Evolutionary conservation across 1,140 invertebrate genomes (phyloP).

Genomic region (Melipona quadrifasciata): DNA sequence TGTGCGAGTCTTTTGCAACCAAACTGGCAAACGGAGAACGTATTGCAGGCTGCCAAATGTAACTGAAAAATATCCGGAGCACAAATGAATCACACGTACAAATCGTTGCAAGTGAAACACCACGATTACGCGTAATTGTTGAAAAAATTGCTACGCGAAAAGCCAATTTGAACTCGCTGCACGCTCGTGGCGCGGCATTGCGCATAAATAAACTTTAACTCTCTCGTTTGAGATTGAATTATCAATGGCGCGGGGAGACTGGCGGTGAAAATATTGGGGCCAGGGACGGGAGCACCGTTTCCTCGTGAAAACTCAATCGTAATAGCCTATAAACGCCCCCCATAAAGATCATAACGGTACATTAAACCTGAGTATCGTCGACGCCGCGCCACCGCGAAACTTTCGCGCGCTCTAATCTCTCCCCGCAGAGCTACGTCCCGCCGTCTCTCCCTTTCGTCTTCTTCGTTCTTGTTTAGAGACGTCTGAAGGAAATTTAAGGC

Average conservation of each 20-base stretch:
- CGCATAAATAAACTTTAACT: background rate
- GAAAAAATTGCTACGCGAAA: too few relatives aligned
- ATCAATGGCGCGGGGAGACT: background rate
- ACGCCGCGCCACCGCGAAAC: slow-evolving; percentile 37
- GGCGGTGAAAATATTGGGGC: background rate
- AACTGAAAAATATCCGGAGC: too few relatives aligned
- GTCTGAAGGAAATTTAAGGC: slow-evolving; percentile 50
- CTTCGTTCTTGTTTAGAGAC: slow-evolving; percentile 9
- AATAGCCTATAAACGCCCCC: slow-evolving; percentile 75
- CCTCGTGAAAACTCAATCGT: slow-evolving; percentile 75
- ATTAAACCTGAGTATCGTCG: slow-evolving; percentile 75
- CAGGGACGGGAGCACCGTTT: slow-evolving; percentile 41
- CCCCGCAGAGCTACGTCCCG: slow-evolving; percentile 11
- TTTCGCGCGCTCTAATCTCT: slow-evolving; percentile 56
- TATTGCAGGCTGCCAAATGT: too few relatives aligned
- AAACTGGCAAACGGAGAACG: too few relatives aligned
- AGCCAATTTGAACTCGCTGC: too few relatives aligned
- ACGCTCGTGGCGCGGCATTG: background rate
- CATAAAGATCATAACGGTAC: slow-evolving; percentile 81
- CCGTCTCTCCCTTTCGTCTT: background rate
- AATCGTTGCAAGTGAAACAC: too few relatives aligned
- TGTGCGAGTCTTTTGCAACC: too few relatives aligned
- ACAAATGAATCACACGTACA: too few relatives aligned
- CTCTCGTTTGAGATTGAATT: slow-evolving; percentile 11
- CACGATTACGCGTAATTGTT: too few relatives aligned